A percentile compares a stretch with the other conserved stretches of the same genome.
phyloP scores from a whole-genome alignment of 1,140 invertebrate species.

The Micrasema longulum region DNA sequence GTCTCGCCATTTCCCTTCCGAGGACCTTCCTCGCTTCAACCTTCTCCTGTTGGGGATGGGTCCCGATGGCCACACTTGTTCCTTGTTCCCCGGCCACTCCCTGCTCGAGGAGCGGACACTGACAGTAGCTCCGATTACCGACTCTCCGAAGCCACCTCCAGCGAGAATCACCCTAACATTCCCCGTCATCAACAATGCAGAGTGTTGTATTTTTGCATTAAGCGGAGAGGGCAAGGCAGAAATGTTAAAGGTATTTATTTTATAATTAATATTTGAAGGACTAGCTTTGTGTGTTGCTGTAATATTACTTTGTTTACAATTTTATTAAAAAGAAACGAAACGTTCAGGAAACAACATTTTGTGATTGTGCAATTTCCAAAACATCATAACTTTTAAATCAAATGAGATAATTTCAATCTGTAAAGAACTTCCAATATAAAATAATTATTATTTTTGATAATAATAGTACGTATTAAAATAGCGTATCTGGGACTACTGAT shows the following conservation, averaged over 20 bases:
- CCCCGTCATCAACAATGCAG: slow-evolving; percentile 91
- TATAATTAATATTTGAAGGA: too few species aligned
- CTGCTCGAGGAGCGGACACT: slow-evolving; percentile 74
- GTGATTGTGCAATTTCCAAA: too few species aligned
- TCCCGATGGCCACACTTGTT: slow-evolving; percentile 98
- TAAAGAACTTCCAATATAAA: too few species aligned
- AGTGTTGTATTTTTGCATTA: slow-evolving; percentile 85
- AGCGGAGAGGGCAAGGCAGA: slow-evolving; percentile 89
- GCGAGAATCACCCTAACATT: slow-evolving; percentile 92
- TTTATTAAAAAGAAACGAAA: too few species aligned
- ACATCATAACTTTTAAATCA: too few species aligned
- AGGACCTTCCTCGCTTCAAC: slow-evolving; percentile 82
- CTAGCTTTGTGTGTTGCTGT: too few species aligned
- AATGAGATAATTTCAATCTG: too few species aligned
- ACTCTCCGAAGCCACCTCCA: slow-evolving; percentile 97
- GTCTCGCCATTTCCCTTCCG: slow-evolving; percentile 71
- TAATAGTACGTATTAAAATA: too few species aligned
- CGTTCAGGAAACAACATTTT: too few species aligned
- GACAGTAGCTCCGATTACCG: slow-evolving; percentile 87
- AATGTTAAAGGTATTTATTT: slow-evolving; percentile 83
- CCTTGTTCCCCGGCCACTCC: slow-evolving; percentile 91
- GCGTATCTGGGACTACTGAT: too few species aligned
- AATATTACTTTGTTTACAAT: too few species aligned
- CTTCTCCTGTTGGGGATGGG: slow-evolving; percentile 94
- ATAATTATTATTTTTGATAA: too few species aligned